Evolutionary conservation across 2,888 invertebrate species (phyloP), one percentile per base, ranked within the genome.

Genomic region (Cataglyphis altisquamis): DNA sequence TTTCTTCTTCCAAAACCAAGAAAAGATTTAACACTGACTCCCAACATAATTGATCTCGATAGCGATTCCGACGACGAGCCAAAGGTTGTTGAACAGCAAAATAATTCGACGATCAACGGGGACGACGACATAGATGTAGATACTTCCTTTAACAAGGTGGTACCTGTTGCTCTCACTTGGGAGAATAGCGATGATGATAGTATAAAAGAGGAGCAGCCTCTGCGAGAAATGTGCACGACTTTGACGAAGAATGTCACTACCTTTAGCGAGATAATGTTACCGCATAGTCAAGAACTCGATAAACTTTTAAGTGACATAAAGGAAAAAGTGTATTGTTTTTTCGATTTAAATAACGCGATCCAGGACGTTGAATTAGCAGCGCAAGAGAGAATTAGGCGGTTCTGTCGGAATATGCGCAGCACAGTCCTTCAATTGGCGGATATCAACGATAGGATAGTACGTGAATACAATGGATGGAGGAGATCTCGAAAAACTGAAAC

Each of bases 371-470:
- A 73, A 60, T 36, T 21, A 18, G 25, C 21, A 6, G 86, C 84
- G 0, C 73, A 82, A 1, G 25, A 36, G 0, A 90, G 89, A 18
- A 90, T 92, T n/a, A 92, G 89, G 82, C 83, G 87, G 0, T 91
- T 93, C 32, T 90, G 92, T 78, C 82, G 84, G 3, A 91, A 90
- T 6, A 86, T 94, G 55, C 85, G 89, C 10, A 88, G 91, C 10
- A 87, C 92, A 12, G 82, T 94, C 0, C 83, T 85, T 3, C 90
- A 92, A 25, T 77, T 94, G 3, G 89, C 92, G 0, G 84, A 86
- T 5, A 90, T 94, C 29, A 94, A 93, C 32, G 93, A 94, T 52
- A 89, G 90, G 72, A 86, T 94, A 36, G 82, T 93, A 1, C 88
- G 90, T 0, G 90, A 92, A 32, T 93, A 91, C n/a, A 81, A 87